Base-by-base conservation (phyloP, 2,113 vertebrate genomes). In the human (Homo sapiens) region DNA sequence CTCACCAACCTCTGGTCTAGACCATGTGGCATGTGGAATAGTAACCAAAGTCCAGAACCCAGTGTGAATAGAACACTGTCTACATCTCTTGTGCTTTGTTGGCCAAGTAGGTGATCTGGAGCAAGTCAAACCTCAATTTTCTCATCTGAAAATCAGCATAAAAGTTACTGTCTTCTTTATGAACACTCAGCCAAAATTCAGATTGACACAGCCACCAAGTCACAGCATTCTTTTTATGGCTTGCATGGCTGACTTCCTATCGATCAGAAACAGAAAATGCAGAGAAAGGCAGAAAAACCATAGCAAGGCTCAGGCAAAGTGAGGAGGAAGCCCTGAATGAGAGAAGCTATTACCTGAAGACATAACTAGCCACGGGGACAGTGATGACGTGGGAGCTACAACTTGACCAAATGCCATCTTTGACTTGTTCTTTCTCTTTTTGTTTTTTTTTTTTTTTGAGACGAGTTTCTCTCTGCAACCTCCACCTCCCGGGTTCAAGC, bases 401-500 rank as follows among this genome's bases (percentile, higher is more conserved):
- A 6, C 55, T n/a, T 2, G 14, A 23, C 45, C 27, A 23, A 1
- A 9, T 11, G 43, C n/a, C 0, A 45, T 2, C 23, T 43, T 30
- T 8, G 27, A 45, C 10, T 55, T 55, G 7, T 20, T 55, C 6
- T 55, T 55, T 55, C 18, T 20, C 18, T 55, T 52, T 0, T 55
- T 2, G 18, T 18, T 55, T 55, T 20, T 55, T 52, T 18, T 18
- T n/a, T 55, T 55, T 55, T 20, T 8, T 55, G 52, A 55, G 52
- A 55, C 0, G 52, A 55, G 6, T 55, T 55, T 55, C 18, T 18
- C 52, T 55, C 52, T 20, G 52, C 18, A 55, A 55, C 52, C 52
- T 55, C 52, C 18, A 0, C 52, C 52, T 55, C 52, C 52, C 18
- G 6, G 52, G 6, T 55, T 55, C 18, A 55, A 20, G 52, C 0